Evolutionary conservation across 2,888 invertebrate species (phyloP).

Genomic region (Drosophila eohydei): DNA sequence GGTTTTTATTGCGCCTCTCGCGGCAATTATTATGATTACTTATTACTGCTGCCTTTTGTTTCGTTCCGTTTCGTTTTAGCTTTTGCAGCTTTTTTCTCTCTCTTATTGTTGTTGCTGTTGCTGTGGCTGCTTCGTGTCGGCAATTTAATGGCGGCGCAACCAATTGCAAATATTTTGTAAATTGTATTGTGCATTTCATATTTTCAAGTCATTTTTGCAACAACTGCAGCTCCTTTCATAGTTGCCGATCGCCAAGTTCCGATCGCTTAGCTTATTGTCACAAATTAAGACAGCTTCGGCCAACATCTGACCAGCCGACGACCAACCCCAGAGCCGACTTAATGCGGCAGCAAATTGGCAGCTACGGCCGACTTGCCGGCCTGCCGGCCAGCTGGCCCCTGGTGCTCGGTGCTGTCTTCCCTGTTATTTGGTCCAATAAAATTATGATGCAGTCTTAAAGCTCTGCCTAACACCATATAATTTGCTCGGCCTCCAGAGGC

Average conservation of each 20-base stretch:
- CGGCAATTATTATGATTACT: conserved; percentile 77
- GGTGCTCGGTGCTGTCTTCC: conserved; percentile 37
- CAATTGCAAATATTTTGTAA: conserved; percentile 78
- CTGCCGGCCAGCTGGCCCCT: conserved; percentile 31
- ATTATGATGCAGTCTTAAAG: conserved; percentile 71
- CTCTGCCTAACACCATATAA: conserved; percentile 68
- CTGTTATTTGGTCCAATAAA: conserved; percentile 82
- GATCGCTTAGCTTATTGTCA: conserved; percentile 71
- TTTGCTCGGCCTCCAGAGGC: conserved; percentile 57
- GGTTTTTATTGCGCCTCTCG: conserved; percentile 69
- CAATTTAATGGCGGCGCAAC: conserved; percentile 77
- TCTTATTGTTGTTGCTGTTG: conserved; percentile 12
- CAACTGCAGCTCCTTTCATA: conserved; percentile 65
- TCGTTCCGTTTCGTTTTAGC: conserved; percentile 64
- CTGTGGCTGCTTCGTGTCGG: conserved; percentile 35
- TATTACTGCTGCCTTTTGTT: conserved; percentile 75
- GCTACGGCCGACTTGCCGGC: conserved; percentile 14
- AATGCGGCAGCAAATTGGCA: conserved; percentile 64
- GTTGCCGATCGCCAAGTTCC: conserved; percentile 44
- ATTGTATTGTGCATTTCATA: conserved; percentile 75
- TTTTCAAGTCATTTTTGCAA: conserved; percentile 57
- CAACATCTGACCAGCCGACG: conserved; percentile 35
- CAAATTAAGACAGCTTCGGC: conserved; percentile 66
- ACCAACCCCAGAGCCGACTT: conserved; percentile 19
- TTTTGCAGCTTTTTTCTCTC: conserved; percentile 19